Evolutionary conservation across 2,797 vertebrate species (phyloP).

Genomic region (Dicrostonyx torquatus): DNA sequence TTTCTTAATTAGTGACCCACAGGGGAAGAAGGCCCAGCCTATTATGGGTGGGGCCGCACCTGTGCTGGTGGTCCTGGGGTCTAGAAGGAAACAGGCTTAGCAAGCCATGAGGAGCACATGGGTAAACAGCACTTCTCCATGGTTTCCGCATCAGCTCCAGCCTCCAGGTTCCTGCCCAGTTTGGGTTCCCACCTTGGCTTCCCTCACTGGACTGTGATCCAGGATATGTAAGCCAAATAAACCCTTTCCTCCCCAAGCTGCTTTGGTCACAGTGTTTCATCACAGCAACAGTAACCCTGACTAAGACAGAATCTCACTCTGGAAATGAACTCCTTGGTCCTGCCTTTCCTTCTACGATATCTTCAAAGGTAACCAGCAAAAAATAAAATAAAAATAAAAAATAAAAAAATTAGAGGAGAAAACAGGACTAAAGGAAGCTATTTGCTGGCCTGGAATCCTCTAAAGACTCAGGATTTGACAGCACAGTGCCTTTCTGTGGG

Average conservation of each 20-base stretch:
- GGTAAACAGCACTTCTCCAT: neutral
- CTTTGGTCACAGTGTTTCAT: neutral
- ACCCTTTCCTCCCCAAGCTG: neutral
- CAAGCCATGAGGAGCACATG: neutral
- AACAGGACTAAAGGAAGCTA: slow-evolving; percentile 2
- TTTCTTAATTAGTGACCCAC: neutral
- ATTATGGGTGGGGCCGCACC: neutral
- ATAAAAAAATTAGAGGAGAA: neutral
- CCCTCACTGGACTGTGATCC: neutral
- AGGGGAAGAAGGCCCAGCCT: neutral
- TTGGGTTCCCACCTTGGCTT: neutral
- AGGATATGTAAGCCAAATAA: neutral
- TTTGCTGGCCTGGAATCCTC: neutral
- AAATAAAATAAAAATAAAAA: no score
- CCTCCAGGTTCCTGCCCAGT: neutral
- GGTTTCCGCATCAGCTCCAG: neutral
- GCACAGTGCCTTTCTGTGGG: neutral
- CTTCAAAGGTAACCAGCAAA: neutral
- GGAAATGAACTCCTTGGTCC: neutral
- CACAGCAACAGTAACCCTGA: neutral
- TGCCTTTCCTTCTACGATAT: neutral
- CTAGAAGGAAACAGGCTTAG: neutral
- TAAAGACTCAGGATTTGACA: neutral
- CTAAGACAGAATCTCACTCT: neutral
- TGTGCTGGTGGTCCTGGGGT: neutral